Evolutionary conservation across 2,113 vertebrate genomes (phyloP).

Genomic region (Plestiodon gilberti): DNA sequence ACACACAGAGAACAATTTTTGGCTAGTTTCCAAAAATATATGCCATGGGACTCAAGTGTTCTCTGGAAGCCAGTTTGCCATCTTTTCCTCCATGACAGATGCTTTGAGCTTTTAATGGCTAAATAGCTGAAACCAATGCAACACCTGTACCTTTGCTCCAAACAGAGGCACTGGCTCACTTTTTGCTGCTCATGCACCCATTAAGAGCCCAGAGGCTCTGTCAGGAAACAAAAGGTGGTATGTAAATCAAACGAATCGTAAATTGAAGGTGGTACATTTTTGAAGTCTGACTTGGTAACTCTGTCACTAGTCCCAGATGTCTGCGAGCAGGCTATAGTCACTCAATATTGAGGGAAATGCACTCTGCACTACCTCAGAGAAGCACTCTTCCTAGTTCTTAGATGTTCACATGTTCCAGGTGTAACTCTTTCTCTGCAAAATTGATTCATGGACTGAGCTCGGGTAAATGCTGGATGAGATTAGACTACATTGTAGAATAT

Average conservation of each 20-base stretch:
- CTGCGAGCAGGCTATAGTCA: not conserved
- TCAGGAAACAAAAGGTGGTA: not conserved
- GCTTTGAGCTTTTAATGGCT: not conserved
- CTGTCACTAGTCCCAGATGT: not conserved
- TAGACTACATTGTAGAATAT: not conserved
- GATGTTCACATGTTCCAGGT: too few species aligned
- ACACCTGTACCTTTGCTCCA: not conserved
- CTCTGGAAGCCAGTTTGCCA: not conserved
- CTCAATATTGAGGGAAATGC: not conserved
- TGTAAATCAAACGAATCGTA: too few species aligned
- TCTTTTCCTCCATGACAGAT: not conserved
- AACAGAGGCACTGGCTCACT: not conserved
- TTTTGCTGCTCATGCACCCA: not conserved
- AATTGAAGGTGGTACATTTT: not conserved
- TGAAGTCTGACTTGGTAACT: not conserved
- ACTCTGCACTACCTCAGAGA: too few species aligned
- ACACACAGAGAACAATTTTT: not conserved
- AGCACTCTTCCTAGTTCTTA: too few species aligned
- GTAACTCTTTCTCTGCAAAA: too few species aligned
- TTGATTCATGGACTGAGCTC: not conserved
- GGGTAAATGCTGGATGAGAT: too few species aligned
- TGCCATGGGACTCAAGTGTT: not conserved
- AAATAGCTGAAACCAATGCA: not conserved
- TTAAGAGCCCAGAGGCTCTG: not conserved
- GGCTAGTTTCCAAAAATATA: not conserved